These are phyloP conservation scores for Diceros bicornis DNA, from an alignment of 2,797 vertebrate species.

Conservation along the genomic window DNA sequence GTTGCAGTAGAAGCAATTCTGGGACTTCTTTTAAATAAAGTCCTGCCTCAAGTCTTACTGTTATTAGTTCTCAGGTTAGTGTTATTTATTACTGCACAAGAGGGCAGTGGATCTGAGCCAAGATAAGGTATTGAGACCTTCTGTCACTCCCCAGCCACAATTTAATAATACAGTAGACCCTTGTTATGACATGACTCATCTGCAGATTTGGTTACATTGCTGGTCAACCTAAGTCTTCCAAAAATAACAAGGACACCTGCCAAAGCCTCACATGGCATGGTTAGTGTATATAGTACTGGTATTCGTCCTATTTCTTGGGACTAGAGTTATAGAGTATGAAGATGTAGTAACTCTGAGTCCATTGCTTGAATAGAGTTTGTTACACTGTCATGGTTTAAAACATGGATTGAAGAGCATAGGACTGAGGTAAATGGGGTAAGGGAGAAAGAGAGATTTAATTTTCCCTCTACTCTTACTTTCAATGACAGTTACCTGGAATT, in stretches of 20 bases:
- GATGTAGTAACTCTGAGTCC: background rate
- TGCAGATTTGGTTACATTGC: background rate
- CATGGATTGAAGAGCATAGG: background rate
- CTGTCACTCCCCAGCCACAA: constrained; percentile 28
- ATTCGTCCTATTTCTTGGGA: constrained; percentile 13
- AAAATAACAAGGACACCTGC: constrained; percentile 22
- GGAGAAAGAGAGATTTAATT: background rate
- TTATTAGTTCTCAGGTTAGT: constrained; percentile 5
- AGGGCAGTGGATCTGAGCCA: constrained; percentile 5
- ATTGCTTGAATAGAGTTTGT: background rate
- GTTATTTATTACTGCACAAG: background rate
- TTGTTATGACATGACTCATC: constrained; percentile 1
- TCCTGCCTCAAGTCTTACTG: background rate
- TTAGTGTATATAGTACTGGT: background rate
- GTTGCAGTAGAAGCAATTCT: background rate
- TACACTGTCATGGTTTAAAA: background rate
- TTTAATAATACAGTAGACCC: constrained; percentile 16
- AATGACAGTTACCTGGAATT: background rate
- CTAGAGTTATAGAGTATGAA: constrained; percentile 35
- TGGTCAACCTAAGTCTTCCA: constrained; percentile 53
- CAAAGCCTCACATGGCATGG: background rate
- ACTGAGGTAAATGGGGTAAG: background rate
- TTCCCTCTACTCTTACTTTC: background rate
- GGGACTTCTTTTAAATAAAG: background rate
- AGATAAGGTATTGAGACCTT: background rate